Evolutionary conservation across 2,797 vertebrate species (phyloP).

Genomic region (Sebastes cheni): DNA sequence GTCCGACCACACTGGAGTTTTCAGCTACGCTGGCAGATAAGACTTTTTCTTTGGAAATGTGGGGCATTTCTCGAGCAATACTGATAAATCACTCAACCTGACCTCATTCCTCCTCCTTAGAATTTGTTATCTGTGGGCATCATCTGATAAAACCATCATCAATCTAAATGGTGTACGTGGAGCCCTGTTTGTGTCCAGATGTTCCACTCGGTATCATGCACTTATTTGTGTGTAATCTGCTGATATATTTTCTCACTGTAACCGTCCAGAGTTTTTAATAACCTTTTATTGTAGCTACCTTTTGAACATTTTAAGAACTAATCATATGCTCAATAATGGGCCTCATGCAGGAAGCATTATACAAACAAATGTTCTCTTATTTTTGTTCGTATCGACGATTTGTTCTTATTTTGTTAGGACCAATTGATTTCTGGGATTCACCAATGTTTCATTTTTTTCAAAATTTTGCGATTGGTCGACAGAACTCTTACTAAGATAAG

Average conservation of each 20-base stretch:
- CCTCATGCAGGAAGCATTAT: background rate
- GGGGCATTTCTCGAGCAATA: background rate
- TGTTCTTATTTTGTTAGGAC: too few relatives aligned
- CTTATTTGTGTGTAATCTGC: background rate
- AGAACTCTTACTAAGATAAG: too few relatives aligned
- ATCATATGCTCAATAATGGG: too few relatives aligned
- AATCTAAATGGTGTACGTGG: background rate
- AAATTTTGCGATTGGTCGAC: too few relatives aligned
- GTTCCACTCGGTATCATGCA: background rate
- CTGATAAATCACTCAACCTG: too few relatives aligned
- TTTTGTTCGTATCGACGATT: too few relatives aligned
- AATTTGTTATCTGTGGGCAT: background rate
- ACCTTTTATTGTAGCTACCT: background rate
- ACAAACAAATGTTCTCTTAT: background rate
- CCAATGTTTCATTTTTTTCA: fast-evolving
- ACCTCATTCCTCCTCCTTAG: background rate
- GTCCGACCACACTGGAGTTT: background rate
- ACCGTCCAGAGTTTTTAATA: background rate
- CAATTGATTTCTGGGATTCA: too few relatives aligned
- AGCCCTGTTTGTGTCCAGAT: background rate
- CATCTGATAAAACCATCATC: background rate
- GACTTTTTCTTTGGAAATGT: background rate
- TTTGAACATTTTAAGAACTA: background rate
- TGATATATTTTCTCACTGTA: background rate
- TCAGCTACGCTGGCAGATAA: background rate